Conservation (phyloP, 2,797 vertebrate genomes). For the Hylomyscus alleni region DNA sequence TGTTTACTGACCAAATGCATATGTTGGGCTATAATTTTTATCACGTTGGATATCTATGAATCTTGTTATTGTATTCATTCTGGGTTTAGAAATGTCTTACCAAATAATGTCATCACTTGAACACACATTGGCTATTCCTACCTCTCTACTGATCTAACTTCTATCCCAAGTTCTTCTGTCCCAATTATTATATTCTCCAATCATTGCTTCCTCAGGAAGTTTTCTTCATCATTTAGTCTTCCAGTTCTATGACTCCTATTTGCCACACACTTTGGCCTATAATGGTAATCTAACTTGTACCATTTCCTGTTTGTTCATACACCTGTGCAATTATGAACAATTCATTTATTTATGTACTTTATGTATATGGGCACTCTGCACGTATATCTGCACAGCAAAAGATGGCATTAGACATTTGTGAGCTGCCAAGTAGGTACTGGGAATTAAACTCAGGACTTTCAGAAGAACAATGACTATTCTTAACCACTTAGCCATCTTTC, state of each 20-base stretch:
- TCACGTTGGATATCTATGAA: not conserved
- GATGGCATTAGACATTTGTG: not conserved
- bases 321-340: not conserved
- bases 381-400: not conserved
- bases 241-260: not conserved
- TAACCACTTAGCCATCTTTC: not conserved
- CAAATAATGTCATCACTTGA: not conserved
- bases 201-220: not conserved
- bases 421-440: not conserved
- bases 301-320: not conserved
- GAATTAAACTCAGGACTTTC: not conserved
- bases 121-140: not conserved
- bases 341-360: not conserved
- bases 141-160: not conserved
- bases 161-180: not conserved
- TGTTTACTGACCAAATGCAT: not conserved
- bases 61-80: not conserved
- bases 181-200: not conserved
- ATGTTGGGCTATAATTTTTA: not conserved
- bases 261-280: not conserved
- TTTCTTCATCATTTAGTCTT: not conserved
- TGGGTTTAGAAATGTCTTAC: not conserved
- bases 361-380: not conserved
- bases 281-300: not conserved
- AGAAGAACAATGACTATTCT: not conserved